Conservation (phyloP, 2,113 vertebrate species). For the Octodon degus region DNA sequence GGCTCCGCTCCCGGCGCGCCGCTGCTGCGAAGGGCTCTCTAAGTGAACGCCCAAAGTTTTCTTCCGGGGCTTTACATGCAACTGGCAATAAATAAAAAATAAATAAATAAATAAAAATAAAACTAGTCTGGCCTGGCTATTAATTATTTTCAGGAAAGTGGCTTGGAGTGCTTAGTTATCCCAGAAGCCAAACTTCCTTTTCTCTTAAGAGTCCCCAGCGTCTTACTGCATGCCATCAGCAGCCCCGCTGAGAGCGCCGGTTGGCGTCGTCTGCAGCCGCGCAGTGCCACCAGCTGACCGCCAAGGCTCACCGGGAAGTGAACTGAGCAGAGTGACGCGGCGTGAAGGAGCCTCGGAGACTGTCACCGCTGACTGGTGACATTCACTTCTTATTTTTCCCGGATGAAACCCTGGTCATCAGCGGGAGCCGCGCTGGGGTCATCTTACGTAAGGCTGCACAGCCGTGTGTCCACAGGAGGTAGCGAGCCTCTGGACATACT, state of each 20-base stretch:
- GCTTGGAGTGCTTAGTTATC: neutral
- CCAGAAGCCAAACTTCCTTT: neutral
- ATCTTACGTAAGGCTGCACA: neutral
- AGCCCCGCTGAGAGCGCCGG: neutral
- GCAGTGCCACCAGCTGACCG: neutral
- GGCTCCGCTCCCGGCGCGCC: neutral
- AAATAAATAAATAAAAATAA: conserved; percentile 5
- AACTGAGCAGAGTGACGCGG: neutral
- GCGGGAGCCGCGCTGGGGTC: neutral
- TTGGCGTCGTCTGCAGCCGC: neutral
- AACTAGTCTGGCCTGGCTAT: neutral
- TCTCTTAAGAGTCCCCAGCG: neutral
- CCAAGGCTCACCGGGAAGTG: neutral
- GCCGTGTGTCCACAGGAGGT: neutral
- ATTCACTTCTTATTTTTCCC: neutral
- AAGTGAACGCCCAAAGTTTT: neutral
- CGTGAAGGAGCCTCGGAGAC: neutral
- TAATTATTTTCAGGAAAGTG: neutral
- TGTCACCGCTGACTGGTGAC: neutral
- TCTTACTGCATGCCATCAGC: neutral
- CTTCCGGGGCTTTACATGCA: neutral
- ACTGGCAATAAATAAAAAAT: neutral
- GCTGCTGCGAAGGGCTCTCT: neutral
- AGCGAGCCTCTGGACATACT: neutral
- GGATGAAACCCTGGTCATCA: neutral